Evolutionary conservation across 1,140 invertebrate genomes (phyloP), one percentile per base, ranked within the genome.

Genomic region (Brachionus plicatilis): DNA sequence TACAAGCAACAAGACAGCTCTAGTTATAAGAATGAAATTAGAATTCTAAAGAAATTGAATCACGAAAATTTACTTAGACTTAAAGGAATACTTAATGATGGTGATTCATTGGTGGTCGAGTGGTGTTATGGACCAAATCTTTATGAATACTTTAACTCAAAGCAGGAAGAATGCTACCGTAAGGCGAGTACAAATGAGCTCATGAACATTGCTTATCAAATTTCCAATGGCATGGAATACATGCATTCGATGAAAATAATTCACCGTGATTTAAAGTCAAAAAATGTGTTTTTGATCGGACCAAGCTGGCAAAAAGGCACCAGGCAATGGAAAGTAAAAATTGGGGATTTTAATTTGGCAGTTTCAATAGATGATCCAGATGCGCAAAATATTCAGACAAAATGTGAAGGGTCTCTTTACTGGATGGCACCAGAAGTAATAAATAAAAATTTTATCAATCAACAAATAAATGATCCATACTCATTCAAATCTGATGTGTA

Each of bases 401-500:
- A 43, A 72, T 72, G 68, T n/a, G 68, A 72, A 72, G 68, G 68
- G 2, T 72, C 68, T 14, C 41, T 43, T 33, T 72, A 72, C n/a
- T 72, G 68, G 72, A 76, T 76, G 72, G 96, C 97, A 47, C 97
- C 97, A 0, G 97, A 99, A 91, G 95, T 99, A 1, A 99, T 99
- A 86, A 92, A 96, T 85, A 99, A 99, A 96, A 93, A 76, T 50
- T 50, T 50, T 12, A 50, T 37, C 14, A 47, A 76, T 11, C 29
- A 72, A 43, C 12, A 96, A 88, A 95, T 96, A 87, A 93, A 94
- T 84, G 95, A 95, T 91, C 96, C 97, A 0, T 99, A 98, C 90
- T 97, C 96, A 87, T 98, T 95, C 90, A 94, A 95, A 87, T 98
- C 96, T 2, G 98, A 99, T 89, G 96, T 99, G n/a, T 99, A 99